These are phyloP conservation scores for Bombus consobrinus DNA, from an alignment of 1,140 invertebrate species.

Conservation along the genomic window DNA sequence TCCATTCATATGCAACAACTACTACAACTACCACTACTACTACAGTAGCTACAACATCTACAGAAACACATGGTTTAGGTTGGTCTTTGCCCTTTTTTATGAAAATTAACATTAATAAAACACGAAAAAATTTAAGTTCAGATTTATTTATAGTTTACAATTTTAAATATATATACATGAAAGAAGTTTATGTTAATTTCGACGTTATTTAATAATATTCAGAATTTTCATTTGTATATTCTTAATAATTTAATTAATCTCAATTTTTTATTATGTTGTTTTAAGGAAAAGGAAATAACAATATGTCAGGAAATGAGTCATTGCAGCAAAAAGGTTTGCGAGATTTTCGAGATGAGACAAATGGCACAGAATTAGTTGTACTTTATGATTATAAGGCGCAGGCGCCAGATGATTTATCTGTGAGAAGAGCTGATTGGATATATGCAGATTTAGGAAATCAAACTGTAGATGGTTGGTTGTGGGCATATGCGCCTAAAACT, in stretches of 20 bases:
- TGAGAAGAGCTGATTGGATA: constrained; percentile 95
- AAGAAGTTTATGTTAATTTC: too few relatives aligned
- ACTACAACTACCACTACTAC: constrained; percentile 75
- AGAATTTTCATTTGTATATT: not conserved
- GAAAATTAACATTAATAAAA: not conserved
- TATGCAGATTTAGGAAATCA: constrained; percentile 96
- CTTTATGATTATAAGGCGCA: constrained; percentile 97
- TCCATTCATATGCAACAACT: constrained; percentile 79
- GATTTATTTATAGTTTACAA: not conserved
- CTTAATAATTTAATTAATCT: not conserved
- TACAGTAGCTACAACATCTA: constrained; percentile 66
- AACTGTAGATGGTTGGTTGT: constrained; percentile 96
- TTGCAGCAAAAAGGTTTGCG: constrained; percentile 79
- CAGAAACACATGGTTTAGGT: constrained; percentile 77
- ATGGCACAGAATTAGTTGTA: constrained; percentile 95
- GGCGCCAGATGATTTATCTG: constrained; percentile 95
- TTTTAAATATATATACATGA: not conserved
- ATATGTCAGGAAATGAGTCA: constrained; percentile 70
- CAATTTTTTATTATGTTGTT: not conserved
- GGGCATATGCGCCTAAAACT: constrained; percentile 96
- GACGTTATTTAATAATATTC: not conserved
- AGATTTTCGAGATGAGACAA: constrained; percentile 80
- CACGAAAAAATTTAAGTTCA: not conserved
- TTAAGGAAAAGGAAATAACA: constrained; percentile 74
- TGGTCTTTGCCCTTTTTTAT: not conserved